phyloP scores from a whole-genome alignment of 2,797 vertebrate species.

The Leontocebus nigricollis region DNA sequence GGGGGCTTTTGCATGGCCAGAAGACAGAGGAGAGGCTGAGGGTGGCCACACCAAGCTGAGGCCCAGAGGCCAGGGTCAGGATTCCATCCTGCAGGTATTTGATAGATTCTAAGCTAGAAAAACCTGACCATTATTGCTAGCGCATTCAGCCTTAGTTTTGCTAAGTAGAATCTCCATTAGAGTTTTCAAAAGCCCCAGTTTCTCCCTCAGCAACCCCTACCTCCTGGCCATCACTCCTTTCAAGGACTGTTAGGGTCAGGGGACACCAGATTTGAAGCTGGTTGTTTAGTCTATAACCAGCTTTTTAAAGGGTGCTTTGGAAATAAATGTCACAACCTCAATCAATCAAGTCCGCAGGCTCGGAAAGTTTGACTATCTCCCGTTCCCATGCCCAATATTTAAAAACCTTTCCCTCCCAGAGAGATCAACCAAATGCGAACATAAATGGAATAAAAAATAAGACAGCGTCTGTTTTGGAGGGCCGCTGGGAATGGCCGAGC shows the following conservation, averaged over 20 bases:
- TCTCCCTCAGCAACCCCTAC: no score
- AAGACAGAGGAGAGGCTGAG: background rate
- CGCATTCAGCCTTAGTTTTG: background rate
- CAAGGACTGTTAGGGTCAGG: background rate
- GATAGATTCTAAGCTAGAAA: background rate
- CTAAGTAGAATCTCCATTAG: background rate
- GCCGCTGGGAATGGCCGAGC: rapidly evolving
- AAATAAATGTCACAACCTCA: background rate
- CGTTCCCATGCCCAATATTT: background rate
- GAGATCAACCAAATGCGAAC: background rate
- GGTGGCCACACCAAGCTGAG: background rate
- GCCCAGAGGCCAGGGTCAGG: background rate
- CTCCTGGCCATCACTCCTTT: background rate
- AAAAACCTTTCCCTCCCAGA: background rate
- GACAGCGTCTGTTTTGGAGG: background rate
- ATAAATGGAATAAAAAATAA: background rate
- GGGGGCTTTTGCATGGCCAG: background rate
- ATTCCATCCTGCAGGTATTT: background rate
- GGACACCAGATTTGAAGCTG: background rate
- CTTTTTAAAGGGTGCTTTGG: background rate
- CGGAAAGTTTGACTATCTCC: background rate
- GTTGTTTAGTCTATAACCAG: no score
- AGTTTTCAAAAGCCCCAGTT: background rate
- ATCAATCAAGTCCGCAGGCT: background rate
- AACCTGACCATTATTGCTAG: background rate